Evolutionary conservation across 2,113 vertebrate species (phyloP).

Genomic region (Aspiorhynchus laticeps): DNA sequence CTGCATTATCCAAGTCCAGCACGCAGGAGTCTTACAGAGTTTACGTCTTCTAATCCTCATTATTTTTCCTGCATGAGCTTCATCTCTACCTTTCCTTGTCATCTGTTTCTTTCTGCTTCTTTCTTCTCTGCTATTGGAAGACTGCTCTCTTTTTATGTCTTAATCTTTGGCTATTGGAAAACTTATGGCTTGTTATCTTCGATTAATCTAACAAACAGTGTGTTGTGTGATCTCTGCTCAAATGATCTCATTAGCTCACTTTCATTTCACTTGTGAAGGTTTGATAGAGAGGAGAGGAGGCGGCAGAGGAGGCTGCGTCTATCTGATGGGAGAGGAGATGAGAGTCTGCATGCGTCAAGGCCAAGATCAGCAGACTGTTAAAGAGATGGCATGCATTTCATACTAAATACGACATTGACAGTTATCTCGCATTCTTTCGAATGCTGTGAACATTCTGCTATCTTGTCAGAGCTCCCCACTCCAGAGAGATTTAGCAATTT

Average conservation of each 20-base stretch:
- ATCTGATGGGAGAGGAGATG: constrained; percentile 34
- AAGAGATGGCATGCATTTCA: constrained; percentile 42
- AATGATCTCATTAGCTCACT: constrained; percentile 63
- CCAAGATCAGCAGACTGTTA: constrained; percentile 59
- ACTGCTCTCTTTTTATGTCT: constrained; percentile 30
- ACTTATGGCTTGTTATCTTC: constrained; percentile 58
- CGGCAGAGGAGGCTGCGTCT: constrained; percentile 1
- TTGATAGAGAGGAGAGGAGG: constrained; percentile 39
- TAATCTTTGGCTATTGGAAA: constrained; percentile 58
- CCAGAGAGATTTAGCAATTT: not conserved
- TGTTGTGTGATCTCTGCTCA: constrained; percentile 63
- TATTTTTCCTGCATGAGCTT: constrained; percentile 13
- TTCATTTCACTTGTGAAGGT: constrained; percentile 58
- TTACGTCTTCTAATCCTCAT: constrained; percentile 35
- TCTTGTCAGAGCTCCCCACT: constrained; percentile 36
- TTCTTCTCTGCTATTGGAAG: constrained; percentile 46
- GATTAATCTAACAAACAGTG: constrained; percentile 64
- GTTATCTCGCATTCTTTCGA: constrained; percentile 33
- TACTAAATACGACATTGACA: constrained; percentile 44
- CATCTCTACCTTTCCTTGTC: not conserved
- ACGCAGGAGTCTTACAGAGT: not conserved
- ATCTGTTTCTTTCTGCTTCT: not conserved
- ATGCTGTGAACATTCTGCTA: constrained; percentile 16
- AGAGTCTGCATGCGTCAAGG: constrained; percentile 43
- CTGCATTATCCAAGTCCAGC: constrained; percentile 26